These are phyloP conservation scores for Fragum fragum DNA, from an alignment of 2,888 invertebrate species.

Conservation along the genomic window DNA sequence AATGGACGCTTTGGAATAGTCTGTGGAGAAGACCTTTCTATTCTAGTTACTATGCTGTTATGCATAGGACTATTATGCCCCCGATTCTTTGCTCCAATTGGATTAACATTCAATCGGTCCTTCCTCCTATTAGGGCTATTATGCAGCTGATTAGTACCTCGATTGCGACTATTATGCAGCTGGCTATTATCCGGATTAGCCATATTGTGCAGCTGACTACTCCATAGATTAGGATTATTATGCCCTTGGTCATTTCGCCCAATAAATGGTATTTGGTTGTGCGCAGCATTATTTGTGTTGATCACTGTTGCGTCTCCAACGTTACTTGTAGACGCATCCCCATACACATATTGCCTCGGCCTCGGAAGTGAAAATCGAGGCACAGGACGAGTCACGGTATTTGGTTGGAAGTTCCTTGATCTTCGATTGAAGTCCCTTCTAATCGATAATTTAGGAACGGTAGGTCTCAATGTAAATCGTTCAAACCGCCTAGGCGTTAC, in stretches of 20 bases:
- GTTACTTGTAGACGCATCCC: neutral
- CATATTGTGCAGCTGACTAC: no score
- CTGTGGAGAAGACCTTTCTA: neutral
- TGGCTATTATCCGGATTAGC: no score
- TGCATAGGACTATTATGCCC: neutral
- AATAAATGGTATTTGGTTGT: neutral
- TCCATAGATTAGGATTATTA: neutral
- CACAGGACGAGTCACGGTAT: neutral
- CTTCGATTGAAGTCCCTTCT: neutral
- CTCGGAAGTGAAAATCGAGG: neutral
- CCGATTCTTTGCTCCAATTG: no score
- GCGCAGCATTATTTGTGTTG: neutral
- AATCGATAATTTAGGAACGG: neutral
- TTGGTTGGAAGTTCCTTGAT: neutral
- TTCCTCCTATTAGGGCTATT: no score
- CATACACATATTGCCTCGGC: constrained; percentile 7
- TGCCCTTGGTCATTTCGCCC: neutral
- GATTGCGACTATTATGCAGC: no score
- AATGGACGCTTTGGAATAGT: neutral
- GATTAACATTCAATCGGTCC: no score
- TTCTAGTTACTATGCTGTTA: neutral
- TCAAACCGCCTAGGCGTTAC: neutral
- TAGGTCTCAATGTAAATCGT: neutral
- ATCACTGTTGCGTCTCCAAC: neutral
- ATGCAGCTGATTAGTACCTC: no score